These are phyloP conservation scores for Choreutis nemorana DNA, from an alignment of 2,888 invertebrate genomes.

Conservation along the genomic window DNA sequence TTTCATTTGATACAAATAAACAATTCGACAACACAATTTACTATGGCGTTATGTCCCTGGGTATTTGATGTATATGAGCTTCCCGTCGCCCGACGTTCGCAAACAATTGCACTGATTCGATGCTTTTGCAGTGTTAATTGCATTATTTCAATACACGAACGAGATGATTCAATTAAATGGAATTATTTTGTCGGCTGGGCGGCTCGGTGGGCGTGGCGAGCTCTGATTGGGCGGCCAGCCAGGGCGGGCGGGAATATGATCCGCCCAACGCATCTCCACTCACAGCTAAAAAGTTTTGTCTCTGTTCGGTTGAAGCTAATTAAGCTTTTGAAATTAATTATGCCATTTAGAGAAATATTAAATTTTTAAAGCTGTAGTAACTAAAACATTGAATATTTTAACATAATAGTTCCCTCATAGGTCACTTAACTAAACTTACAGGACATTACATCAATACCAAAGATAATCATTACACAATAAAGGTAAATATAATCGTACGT, in stretches of 20 bases:
- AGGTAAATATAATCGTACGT: slow-evolving; percentile 9
- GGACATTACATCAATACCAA: slow-evolving; percentile 4
- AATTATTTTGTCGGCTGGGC: slow-evolving; percentile 34
- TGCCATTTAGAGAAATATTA: slow-evolving; percentile 4
- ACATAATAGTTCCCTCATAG: no score
- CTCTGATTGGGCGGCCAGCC: slow-evolving; percentile 35
- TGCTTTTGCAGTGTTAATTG: slow-evolving; percentile 33
- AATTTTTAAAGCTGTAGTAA: slow-evolving; percentile 2
- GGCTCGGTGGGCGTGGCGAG: slow-evolving; percentile 33
- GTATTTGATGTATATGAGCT: no score
- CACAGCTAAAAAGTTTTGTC: not conserved
- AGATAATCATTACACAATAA: slow-evolving; percentile 7
- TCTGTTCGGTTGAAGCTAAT: not conserved
- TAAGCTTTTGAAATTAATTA: no score
- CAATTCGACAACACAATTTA: no score
- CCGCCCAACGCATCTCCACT: slow-evolving; percentile 30
- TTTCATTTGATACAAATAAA: no score
- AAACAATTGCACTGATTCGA: slow-evolving; percentile 38
- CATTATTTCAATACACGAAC: slow-evolving; percentile 35
- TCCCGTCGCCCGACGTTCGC: no score
- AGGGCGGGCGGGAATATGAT: slow-evolving; percentile 31
- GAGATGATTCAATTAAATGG: slow-evolving; percentile 52
- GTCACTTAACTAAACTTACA: no score
- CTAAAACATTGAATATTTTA: no score
- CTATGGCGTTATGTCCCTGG: no score